Evolutionary conservation across 2,113 vertebrate genomes (phyloP).

Genomic region (Octodon degus): DNA sequence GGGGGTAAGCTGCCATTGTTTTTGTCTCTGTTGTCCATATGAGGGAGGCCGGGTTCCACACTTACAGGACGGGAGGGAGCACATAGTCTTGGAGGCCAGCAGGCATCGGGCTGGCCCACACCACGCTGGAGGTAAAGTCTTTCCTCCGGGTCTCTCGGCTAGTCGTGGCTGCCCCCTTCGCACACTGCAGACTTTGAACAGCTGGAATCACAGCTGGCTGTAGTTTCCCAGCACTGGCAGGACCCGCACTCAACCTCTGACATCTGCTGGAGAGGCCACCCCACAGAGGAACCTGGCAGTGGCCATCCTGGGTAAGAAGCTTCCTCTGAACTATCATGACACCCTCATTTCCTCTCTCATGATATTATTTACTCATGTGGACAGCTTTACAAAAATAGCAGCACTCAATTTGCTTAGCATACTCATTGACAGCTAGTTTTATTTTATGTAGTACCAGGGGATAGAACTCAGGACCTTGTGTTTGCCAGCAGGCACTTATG

Average conservation of each 20-base stretch:
- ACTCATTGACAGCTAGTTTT: too few relatives aligned
- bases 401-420: too few relatives aligned
- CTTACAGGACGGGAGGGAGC: not conserved
- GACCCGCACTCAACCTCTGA: not conserved
- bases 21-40: rapidly evolving
- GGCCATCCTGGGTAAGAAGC: not conserved
- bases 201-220: not conserved
- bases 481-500: too few relatives aligned
- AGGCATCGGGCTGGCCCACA: too few relatives aligned
- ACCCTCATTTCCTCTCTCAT: not conserved
- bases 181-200: not conserved
- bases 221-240: not conserved
- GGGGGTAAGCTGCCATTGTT: not conserved
- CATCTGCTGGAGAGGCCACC: not conserved
- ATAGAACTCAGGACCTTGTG: too few relatives aligned
- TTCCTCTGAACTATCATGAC: too few relatives aligned
- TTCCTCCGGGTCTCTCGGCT: not conserved
- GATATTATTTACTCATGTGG: too few relatives aligned
- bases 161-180: not conserved
- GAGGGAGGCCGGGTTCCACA: not conserved
- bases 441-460: too few relatives aligned
- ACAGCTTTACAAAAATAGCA: too few relatives aligned
- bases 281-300: not conserved
- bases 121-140: rapidly evolving
- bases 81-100: not conserved